A percentile compares a stretch with the other conserved stretches of the same genome.
Conservation (phyloP, 2,113 vertebrate genomes). For the Percina caprodes region DNA sequence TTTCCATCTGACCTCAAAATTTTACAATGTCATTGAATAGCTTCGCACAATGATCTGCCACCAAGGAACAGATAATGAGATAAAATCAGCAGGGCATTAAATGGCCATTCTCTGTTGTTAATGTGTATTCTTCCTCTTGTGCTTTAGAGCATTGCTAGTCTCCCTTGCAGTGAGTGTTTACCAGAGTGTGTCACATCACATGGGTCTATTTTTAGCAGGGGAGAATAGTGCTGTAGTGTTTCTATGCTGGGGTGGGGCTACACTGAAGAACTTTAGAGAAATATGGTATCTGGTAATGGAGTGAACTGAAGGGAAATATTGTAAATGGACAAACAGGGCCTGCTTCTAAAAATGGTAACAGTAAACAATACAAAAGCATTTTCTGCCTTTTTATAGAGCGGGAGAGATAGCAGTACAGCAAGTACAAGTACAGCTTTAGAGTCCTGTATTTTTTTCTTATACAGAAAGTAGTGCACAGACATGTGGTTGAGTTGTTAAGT, state of each 20-base stretch:
- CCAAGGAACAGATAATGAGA: slow-evolving; percentile 50
- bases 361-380: slow-evolving; percentile 15
- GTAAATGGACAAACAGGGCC: slow-evolving; percentile 38
- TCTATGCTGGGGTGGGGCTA: slow-evolving; percentile 48
- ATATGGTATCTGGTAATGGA: slow-evolving; percentile 44
- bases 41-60: slow-evolving; percentile 4
- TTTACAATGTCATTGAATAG: slow-evolving; percentile 43
- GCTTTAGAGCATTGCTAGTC: slow-evolving; percentile 48
- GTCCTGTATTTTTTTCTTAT: slow-evolving; percentile 4
- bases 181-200: slow-evolving; percentile 75
- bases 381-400: slow-evolving; percentile 17
- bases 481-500: slow-evolving; percentile 29
- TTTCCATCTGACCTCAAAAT: slow-evolving; percentile 55
- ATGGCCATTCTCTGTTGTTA: slow-evolving; percentile 16
- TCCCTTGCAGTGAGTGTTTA: slow-evolving; percentile 65
- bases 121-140: slow-evolving; percentile 41
- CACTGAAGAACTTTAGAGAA: slow-evolving; percentile 50
- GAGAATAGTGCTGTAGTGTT: slow-evolving; percentile 56
- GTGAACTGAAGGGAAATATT: slow-evolving; percentile 36
- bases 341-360: slow-evolving; percentile 25
- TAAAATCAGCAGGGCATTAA: slow-evolving; percentile 39
- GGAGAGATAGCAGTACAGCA: neutral
- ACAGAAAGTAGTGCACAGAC: slow-evolving; percentile 26
- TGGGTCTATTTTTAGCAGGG: slow-evolving; percentile 80
- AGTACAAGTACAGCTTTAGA: neutral